These are phyloP conservation scores for Malurus leucopterus DNA, from an alignment of 2,797 vertebrate genomes.

Conservation along the genomic window DNA sequence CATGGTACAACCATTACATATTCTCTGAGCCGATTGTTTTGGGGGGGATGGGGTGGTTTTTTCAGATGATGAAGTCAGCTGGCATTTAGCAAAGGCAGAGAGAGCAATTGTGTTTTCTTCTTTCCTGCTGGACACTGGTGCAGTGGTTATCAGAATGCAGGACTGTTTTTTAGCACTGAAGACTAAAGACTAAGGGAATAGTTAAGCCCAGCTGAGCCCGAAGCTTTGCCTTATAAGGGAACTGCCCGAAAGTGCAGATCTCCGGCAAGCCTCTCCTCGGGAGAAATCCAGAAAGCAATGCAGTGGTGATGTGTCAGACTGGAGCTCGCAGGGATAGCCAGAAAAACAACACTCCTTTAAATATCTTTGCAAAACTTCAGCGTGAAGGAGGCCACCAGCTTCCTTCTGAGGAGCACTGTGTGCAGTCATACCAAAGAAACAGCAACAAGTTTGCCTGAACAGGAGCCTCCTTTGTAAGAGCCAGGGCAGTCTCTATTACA, in stretches of 20 bases:
- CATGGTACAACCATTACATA: neutral
- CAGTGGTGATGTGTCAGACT: neutral
- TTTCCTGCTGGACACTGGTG: neutral
- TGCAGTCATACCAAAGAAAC: neutral
- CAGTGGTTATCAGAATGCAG: neutral
- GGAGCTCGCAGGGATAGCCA: neutral
- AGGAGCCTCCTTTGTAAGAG: neutral
- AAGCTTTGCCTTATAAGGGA: constrained; percentile 50
- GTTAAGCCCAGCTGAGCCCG: neutral
- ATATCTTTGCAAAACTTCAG: neutral
- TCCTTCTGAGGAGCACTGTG: neutral
- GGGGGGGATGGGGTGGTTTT: neutral
- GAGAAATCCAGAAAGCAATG: neutral
- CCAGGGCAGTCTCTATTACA: neutral
- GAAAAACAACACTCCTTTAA: neutral
- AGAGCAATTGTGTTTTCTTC: neutral
- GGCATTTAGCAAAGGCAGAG: neutral
- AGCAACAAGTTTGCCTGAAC: neutral
- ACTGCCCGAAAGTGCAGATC: neutral
- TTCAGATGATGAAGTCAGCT: neutral
- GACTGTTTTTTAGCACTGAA: neutral
- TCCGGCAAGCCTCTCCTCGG: neutral
- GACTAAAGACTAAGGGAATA: neutral
- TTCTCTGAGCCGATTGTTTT: neutral
- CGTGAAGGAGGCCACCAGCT: neutral